A percentile compares a stretch with the other conserved stretches of the same genome.
Conservation (phyloP, 2,888 invertebrate species). For the Hypomecis punctinalis region DNA sequence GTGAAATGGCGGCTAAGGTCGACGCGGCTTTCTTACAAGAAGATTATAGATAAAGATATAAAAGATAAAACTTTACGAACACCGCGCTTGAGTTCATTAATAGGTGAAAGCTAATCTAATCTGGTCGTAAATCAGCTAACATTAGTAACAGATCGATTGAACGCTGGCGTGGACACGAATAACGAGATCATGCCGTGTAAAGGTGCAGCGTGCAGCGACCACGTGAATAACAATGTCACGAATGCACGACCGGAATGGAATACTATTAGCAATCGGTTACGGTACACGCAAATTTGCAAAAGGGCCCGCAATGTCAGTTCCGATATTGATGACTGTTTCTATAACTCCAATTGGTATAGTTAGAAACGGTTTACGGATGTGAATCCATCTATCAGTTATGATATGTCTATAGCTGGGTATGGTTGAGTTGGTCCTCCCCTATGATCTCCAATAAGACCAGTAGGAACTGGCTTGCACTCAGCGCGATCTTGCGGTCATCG, state of each 20-base stretch:
- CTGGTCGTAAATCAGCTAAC: not conserved
- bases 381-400: not conserved
- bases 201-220: constrained; percentile 17
- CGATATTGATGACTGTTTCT: constrained; percentile 7
- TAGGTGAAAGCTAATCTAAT: constrained; percentile 1
- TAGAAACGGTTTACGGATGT: not conserved
- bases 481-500: too few relatives aligned
- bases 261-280: constrained; percentile 28
- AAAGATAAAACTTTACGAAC: not conserved
- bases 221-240: constrained; percentile 44
- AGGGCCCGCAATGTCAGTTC: constrained; percentile 34
- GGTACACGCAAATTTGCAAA: constrained; percentile 39
- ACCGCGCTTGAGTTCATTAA: not conserved
- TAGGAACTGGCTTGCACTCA: too few relatives aligned
- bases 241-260: constrained; percentile 39
- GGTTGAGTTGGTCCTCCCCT: too few relatives aligned
- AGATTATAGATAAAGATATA: constrained; percentile 3
- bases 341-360: not conserved
- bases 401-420: too few relatives aligned
- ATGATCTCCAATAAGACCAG: too few relatives aligned
- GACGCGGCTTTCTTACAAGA: constrained; percentile 52
- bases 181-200: constrained; percentile 27
- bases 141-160: constrained; percentile 8
- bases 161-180: constrained; percentile 14
- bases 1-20: constrained; percentile 58